Conservation (phyloP, 2,113 vertebrate genomes). For the Cyanoderma ruficeps region DNA sequence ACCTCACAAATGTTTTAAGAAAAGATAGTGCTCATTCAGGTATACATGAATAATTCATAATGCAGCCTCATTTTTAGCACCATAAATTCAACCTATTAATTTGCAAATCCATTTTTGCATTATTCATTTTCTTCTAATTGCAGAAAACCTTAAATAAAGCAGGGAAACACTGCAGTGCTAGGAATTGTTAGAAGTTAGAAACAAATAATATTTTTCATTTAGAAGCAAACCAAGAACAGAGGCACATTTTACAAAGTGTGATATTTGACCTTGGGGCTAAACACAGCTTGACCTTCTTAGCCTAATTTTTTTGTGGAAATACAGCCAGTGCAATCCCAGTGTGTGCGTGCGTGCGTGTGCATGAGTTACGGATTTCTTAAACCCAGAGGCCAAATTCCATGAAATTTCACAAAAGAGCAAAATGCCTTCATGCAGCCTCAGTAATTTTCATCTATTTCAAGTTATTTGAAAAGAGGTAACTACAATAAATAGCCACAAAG, state of each 20-base stretch:
- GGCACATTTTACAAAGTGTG: neutral
- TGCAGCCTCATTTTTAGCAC: conserved; percentile 9
- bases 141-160: conserved; percentile 29
- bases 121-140: conserved; percentile 59
- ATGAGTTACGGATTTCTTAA: neutral
- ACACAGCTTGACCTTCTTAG: neutral
- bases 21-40: conserved; percentile 1
- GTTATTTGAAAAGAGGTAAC: neutral
- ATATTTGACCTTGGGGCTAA: neutral
- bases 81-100: conserved; percentile 30
- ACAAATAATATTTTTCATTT: neutral
- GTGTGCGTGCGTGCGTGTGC: neutral
- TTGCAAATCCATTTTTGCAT: conserved; percentile 50
- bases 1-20: neutral
- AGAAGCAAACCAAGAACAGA: neutral
- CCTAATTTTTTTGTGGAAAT: neutral
- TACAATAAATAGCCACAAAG: neutral
- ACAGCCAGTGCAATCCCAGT: neutral
- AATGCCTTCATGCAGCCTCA: neutral
- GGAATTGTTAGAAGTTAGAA: neutral
- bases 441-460: neutral
- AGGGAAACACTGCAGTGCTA: neutral
- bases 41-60: conserved; percentile 57
- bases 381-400: neutral
- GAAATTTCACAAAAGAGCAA: neutral